Conservation (phyloP, 2,113 vertebrate genomes). For the Canis aureus region DNA sequence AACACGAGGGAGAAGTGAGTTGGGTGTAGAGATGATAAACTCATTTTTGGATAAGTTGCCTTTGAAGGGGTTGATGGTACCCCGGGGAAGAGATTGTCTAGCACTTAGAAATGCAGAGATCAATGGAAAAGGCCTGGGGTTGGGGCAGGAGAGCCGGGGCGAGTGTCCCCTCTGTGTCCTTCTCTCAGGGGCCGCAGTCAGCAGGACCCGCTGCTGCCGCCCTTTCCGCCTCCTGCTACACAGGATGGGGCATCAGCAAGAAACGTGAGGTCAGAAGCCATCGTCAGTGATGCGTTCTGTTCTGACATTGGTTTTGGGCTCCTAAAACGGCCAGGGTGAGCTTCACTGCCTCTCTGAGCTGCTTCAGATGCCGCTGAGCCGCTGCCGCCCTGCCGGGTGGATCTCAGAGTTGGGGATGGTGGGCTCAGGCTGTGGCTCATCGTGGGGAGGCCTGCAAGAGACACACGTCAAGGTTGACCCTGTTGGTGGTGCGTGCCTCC, state of each 20-base stretch:
- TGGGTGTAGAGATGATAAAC: neutral
- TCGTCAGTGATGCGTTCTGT: neutral
- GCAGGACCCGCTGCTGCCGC: neutral
- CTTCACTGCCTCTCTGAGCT: too few relatives aligned
- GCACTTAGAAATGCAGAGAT: neutral
- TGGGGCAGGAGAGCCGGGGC: neutral
- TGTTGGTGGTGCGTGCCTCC: too few relatives aligned
- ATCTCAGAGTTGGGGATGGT: too few relatives aligned
- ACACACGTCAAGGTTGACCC: too few relatives aligned
- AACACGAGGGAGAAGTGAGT: neutral
- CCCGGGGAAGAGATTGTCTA: neutral
- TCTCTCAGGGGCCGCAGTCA: neutral
- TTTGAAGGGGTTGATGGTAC: too few relatives aligned
- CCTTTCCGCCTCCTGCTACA: neutral
- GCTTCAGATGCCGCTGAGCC: too few relatives aligned
- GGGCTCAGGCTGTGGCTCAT: too few relatives aligned
- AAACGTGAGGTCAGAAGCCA: neutral
- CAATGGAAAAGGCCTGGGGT: too few relatives aligned
- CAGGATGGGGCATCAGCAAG: fast-evolving
- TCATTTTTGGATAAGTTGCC: neutral
- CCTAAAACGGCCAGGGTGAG: too few relatives aligned
- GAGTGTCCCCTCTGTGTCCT: neutral
- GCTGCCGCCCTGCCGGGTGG: too few relatives aligned
- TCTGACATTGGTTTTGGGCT: neutral
- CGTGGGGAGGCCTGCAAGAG: too few relatives aligned